A percentile compares a stretch with the other conserved stretches of the same genome.
Evolutionary conservation across 1,140 invertebrate genomes (phyloP).

Genomic region (Bombus sylvicola): DNA sequence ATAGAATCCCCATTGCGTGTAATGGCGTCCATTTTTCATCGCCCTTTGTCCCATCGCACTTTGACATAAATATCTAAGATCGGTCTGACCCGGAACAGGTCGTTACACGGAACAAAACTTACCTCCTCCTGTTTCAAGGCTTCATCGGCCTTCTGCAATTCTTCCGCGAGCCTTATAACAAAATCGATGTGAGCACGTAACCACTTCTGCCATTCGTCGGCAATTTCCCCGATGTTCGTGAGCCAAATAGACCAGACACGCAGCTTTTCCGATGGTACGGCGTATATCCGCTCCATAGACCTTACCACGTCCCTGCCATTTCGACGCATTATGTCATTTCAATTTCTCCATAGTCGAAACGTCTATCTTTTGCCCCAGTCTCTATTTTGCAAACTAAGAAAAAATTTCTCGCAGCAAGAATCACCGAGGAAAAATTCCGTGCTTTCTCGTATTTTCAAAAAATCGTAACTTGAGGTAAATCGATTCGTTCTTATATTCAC

Average conservation of each 20-base stretch:
- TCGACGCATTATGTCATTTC: background rate
- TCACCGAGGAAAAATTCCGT: background rate
- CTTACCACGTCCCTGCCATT: constrained; percentile 53
- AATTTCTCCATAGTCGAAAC: background rate
- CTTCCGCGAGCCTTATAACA: constrained; percentile 59
- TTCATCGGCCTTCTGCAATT: constrained; percentile 42
- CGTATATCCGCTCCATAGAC: constrained; percentile 63
- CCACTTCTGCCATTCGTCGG: constrained; percentile 72
- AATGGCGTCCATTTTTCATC: background rate
- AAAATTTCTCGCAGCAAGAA: too few relatives aligned
- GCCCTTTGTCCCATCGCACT: background rate
- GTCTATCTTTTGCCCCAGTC: background rate
- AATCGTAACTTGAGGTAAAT: too few relatives aligned
- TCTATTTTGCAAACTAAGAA: background rate
- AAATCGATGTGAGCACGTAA: constrained; percentile 69
- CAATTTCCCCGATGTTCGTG: constrained; percentile 64
- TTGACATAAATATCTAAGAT: constrained; percentile 2
- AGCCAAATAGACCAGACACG: constrained; percentile 72
- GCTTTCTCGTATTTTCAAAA: background rate
- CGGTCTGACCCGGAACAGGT: background rate
- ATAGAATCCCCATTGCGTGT: too few relatives aligned
- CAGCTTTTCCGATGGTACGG: constrained; percentile 69
- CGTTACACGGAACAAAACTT: constrained; percentile 22
- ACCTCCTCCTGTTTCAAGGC: background rate
- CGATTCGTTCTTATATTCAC: too few relatives aligned